phyloP scores from a whole-genome alignment of 2,113 vertebrate species.

The Pollachius pollachius region DNA sequence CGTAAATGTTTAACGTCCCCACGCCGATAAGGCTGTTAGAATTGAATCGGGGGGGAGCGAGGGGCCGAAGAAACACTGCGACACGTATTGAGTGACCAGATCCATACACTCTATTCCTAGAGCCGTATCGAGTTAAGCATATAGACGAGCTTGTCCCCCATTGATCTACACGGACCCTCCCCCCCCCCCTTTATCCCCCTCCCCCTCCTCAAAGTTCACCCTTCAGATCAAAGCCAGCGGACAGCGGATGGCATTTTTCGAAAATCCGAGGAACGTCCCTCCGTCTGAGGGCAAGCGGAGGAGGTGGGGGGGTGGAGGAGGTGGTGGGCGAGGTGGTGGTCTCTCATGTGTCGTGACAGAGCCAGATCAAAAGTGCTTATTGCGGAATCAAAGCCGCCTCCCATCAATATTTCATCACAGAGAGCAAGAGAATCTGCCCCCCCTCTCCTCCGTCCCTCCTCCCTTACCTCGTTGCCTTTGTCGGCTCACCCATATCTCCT shows the following conservation, averaged over 20 bases:
- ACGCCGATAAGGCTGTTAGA: no score
- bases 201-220: constrained; percentile 22
- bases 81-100: no score
- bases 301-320: constrained; percentile 5
- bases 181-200: constrained; percentile 27
- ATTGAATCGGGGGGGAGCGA: no score
- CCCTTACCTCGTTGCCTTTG: not conserved
- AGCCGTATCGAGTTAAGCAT: no score
- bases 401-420: constrained; percentile 68
- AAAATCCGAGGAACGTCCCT: no score
- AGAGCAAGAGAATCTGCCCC: constrained; percentile 29
- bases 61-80: no score
- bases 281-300: constrained; percentile 5
- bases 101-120: no score
- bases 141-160: no score
- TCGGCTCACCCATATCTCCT: not conserved
- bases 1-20: no score
- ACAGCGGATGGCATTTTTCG: constrained; percentile 47
- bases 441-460: not conserved
- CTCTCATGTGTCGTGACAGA: constrained; percentile 41
- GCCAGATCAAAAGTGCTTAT: constrained; percentile 65
- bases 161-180: constrained; percentile 29
- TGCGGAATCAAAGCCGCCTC: constrained; percentile 63
- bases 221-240: constrained; percentile 53
- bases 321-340: not conserved